Evolutionary conservation across 92 coral and sea anemone species (phyloP).

Genomic region (Epizoanthus fatuus): DNA sequence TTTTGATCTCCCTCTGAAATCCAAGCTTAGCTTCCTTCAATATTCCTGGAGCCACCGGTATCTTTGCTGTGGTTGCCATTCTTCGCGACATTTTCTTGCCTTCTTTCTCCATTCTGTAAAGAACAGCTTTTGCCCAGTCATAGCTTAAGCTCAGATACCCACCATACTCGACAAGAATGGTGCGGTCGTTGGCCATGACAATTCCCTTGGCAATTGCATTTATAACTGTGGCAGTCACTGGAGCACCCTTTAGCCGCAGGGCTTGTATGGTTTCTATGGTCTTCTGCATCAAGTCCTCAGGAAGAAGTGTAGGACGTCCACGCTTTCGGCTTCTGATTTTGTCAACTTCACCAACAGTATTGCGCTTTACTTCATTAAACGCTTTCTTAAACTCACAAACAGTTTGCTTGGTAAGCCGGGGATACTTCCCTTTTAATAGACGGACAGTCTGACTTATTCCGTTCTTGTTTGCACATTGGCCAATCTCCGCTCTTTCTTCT

Average conservation of each 20-base stretch:
- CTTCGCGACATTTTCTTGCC: not conserved
- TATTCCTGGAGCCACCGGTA: no score
- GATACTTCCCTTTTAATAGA: conserved; percentile 46
- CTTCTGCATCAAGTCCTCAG: not conserved
- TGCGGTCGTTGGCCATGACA: not conserved
- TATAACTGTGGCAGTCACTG: conserved; percentile 1
- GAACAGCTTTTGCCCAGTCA: not conserved
- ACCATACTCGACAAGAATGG: not conserved
- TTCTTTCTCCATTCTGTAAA: not conserved
- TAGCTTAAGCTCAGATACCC: not conserved
- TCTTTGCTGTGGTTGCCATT: not conserved
- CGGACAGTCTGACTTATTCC: conserved; percentile 50
- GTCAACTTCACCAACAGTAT: conserved; percentile 13
- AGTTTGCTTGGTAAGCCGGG: conserved; percentile 47
- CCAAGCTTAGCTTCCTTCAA: no score
- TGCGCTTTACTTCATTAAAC: conserved; percentile 18
- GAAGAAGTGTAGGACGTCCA: no score
- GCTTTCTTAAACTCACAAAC: conserved; percentile 39
- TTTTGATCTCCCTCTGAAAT: no score
- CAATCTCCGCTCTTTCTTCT: conserved; percentile 49
- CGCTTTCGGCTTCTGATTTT: no score
- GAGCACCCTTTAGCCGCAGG: not conserved
- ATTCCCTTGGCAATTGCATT: not conserved
- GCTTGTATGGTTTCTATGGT: conserved; percentile 5
- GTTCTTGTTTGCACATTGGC: conserved; percentile 40